Evolutionary conservation across 2,113 vertebrate genomes (phyloP).

Genomic region (Hippocampus mohnikei): DNA sequence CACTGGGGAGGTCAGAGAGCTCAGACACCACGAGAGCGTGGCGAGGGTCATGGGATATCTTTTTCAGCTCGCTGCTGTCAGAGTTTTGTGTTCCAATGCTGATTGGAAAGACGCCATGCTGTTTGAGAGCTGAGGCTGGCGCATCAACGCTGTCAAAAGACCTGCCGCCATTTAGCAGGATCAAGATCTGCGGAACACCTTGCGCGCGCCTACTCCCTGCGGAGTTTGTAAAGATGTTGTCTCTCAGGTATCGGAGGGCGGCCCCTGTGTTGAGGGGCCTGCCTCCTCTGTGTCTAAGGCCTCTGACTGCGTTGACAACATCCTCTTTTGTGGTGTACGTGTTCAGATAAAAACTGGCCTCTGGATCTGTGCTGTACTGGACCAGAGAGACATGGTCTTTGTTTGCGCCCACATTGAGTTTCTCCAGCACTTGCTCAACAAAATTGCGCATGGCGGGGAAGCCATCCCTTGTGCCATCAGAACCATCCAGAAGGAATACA

Average conservation of each 20-base stretch:
- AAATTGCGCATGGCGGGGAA: not conserved
- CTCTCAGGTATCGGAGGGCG: constrained; percentile 45
- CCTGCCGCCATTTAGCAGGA: constrained; percentile 48
- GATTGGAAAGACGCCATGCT: no score
- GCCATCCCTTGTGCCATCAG: constrained; percentile 25
- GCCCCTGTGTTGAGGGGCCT: constrained; percentile 48
- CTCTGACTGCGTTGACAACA: no score
- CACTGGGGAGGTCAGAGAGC: constrained; percentile 40
- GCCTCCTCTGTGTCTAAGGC: constrained; percentile 50
- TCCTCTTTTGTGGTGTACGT: constrained; percentile 25
- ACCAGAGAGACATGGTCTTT: constrained; percentile 53
- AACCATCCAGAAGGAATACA: constrained; percentile 68
- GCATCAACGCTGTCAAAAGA: constrained; percentile 47
- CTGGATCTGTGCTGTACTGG: constrained; percentile 6
- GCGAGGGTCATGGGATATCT: constrained; percentile 40
- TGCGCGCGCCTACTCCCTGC: constrained; percentile 78
- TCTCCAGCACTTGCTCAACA: constrained; percentile 49
- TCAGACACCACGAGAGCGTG: constrained; percentile 42
- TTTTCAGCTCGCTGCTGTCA: constrained; percentile 47
- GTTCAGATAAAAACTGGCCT: constrained; percentile 51
- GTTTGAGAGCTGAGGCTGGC: constrained; percentile 48
- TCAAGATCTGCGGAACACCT: constrained; percentile 74
- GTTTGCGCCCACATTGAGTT: constrained; percentile 30
- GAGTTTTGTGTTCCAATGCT: no score
- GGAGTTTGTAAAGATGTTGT: constrained; percentile 70